Evolutionary conservation across 2,888 invertebrate genomes (phyloP), one percentile per base, ranked within the genome.

Genomic region (Lutraria lutraria): DNA sequence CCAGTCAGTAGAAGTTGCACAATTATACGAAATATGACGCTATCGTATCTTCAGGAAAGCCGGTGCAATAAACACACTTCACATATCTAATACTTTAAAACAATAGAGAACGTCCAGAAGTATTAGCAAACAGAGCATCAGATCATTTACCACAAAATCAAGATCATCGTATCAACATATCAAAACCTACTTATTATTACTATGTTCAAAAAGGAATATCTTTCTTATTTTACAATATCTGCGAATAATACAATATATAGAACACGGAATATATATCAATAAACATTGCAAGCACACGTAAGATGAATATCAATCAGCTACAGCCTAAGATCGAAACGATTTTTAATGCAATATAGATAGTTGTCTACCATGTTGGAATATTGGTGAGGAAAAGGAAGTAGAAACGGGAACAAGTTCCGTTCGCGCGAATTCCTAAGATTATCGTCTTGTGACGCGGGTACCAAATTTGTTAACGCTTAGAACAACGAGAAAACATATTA

Each of bases 321-420:
- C 31, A 31, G 31, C 76, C 13, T 0, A 52, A 63, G 87, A 88
- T 84, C 80, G 29, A 54, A 43, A n/a, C 21, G 88, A 88, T 88
- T 85, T 85, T 81, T 29, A 29, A 43, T 3, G 19, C 15, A 19
- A 68, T 43, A 56, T 19, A 81, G 52, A 21, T 19, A n/a, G 19
- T 15, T 31, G 25, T 60, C 87, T 89, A 90, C 90, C 90, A 90
- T 90, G 90, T 90, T 90, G 90, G 90, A 85, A 80, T 72, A 52
- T 88, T 81, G 80, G 83, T 19, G 60, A 76, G 60, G 87, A 86
- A 90, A 89, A 89, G 84, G 89, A 82, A 87, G 56, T 79, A 85
- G 16, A 79, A 52, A 85, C 25, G 54, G 82, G 25, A 76, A 84
- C 52, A 52, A 72, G 83, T 16, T n/a, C 4, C 4, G 21, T 76